phyloP scores from a whole-genome alignment of 2,888 invertebrate genomes.

The Lordiphosa andalusiaca region DNA sequence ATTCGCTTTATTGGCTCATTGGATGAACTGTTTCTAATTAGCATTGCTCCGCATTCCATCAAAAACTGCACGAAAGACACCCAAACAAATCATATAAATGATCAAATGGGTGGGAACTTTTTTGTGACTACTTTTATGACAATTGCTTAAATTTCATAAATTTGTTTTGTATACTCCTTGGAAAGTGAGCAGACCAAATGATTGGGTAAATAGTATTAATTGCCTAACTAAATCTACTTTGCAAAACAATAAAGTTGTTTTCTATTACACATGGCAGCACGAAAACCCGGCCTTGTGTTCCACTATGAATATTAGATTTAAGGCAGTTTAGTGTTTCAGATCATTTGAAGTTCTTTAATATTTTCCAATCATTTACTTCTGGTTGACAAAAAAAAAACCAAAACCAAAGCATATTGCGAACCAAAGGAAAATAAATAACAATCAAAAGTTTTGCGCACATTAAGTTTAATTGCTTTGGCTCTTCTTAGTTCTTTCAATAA shows the following conservation, averaged over 20 bases:
- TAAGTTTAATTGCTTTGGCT: slow-evolving; percentile 60
- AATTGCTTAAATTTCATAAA: slow-evolving; percentile 11
- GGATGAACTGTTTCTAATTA: slow-evolving; percentile 18
- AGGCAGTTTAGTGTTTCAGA: too few species aligned
- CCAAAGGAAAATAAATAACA: slow-evolving; percentile 25
- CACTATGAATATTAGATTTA: too few species aligned
- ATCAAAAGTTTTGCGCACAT: slow-evolving; percentile 54
- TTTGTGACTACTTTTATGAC: slow-evolving; percentile 17
- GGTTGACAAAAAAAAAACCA: not conserved
- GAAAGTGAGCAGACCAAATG: too few species aligned
- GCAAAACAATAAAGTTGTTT: too few species aligned
- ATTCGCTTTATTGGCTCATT: slow-evolving; percentile 11
- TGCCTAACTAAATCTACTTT: too few species aligned
- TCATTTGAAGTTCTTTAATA: too few species aligned
- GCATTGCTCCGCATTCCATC: slow-evolving; percentile 11
- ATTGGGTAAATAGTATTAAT: not conserved
- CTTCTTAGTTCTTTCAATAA: slow-evolving; percentile 21
- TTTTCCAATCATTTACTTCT: slow-evolving; percentile 6
- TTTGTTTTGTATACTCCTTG: not conserved
- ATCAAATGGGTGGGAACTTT: slow-evolving; percentile 21
- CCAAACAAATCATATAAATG: slow-evolving; percentile 34
- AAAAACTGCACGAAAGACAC: slow-evolving; percentile 7
- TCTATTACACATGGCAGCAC: too few species aligned
- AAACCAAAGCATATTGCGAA: slow-evolving; percentile 26
- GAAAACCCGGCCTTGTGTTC: too few species aligned